phyloP scores from a whole-genome alignment of 2,888 invertebrate genomes.

The Thera britannica region DNA sequence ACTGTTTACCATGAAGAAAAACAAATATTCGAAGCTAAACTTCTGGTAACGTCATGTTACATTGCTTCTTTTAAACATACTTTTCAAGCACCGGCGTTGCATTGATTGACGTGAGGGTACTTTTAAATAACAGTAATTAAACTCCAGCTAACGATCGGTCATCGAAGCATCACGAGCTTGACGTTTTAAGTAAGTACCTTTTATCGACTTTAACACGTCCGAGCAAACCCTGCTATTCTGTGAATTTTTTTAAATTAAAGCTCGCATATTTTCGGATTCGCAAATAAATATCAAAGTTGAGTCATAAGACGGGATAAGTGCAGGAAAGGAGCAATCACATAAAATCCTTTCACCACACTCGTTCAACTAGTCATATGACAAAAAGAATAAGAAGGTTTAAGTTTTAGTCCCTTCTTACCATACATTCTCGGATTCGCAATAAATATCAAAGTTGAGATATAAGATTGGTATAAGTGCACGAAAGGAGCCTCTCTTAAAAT shows the following conservation, averaged over 20 bases:
- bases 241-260: background rate
- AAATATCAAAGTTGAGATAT: too few relatives aligned
- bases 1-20: background rate
- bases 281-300: background rate
- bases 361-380: too few relatives aligned
- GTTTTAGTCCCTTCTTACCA: too few relatives aligned
- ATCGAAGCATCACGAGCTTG: conserved; percentile 60
- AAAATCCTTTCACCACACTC: too few relatives aligned
- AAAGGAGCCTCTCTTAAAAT: background rate
- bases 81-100: conserved; percentile 50
- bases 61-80: background rate
- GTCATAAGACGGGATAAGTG: too few relatives aligned
- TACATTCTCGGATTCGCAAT: too few relatives aligned
- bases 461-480: too few relatives aligned
- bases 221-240: conserved; percentile 35
- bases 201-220: conserved; percentile 36
- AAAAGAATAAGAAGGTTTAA: too few relatives aligned
- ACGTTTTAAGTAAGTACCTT: conserved; percentile 62
- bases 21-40: background rate
- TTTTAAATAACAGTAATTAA: conserved; percentile 79
- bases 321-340: too few relatives aligned
- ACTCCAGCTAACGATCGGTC: conserved; percentile 63
- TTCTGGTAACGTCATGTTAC: background rate
- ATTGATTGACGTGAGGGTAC: conserved; percentile 69
- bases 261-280: background rate